phyloP scores from a whole-genome alignment of 1,140 invertebrate species.

The Atta colombica region DNA sequence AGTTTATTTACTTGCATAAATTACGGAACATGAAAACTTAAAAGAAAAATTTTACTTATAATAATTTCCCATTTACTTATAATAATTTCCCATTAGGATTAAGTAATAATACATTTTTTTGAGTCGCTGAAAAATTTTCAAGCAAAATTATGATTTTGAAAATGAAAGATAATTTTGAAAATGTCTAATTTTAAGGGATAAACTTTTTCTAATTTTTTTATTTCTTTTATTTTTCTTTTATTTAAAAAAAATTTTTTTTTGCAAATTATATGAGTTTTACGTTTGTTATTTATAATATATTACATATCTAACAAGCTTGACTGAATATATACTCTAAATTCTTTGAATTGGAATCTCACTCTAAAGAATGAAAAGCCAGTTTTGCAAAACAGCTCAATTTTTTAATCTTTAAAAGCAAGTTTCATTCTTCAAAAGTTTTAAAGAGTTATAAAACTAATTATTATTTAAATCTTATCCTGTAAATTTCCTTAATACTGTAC shows the following conservation, averaged over 20 bases:
- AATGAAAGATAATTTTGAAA: background rate
- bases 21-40: background rate
- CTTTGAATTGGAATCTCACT: too few relatives aligned
- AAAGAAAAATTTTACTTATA: background rate
- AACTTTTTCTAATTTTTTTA: background rate
- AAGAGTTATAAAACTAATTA: background rate
- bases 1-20: background rate
- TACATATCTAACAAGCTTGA: background rate
- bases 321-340: too few relatives aligned
- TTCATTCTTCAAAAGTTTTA: too few relatives aligned
- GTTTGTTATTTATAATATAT: background rate
- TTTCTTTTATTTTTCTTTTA: background rate
- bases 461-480: background rate
- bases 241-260: background rate
- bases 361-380: too few relatives aligned
- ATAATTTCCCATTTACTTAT: background rate
- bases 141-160: background rate
- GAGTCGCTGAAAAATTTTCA: background rate
- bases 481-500: conserved; percentile 59
- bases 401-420: too few relatives aligned
- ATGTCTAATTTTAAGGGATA: background rate
- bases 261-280: background rate
- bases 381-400: too few relatives aligned
- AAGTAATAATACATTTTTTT: background rate
- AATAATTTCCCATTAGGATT: background rate